Conservation (phyloP, 1,140 invertebrate genomes). For the Bombus superbus region DNA sequence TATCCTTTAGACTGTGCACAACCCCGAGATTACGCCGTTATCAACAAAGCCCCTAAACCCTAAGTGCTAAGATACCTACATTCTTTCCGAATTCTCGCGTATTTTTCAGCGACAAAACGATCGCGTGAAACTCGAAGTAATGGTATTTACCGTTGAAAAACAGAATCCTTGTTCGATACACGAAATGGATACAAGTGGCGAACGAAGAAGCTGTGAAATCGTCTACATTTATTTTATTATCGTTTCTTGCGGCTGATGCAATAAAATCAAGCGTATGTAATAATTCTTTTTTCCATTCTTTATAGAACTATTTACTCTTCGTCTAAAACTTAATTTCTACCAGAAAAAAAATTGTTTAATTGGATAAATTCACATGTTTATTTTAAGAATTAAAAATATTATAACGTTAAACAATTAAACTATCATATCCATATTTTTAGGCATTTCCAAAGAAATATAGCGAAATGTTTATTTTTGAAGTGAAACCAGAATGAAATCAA, state of each 20-base stretch:
- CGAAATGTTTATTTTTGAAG: too few relatives aligned
- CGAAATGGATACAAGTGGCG: neutral
- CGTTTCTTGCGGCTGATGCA: neutral
- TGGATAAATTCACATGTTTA: too few relatives aligned
- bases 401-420: neutral
- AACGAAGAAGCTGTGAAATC: neutral
- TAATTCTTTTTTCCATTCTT: neutral
- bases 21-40: constrained; percentile 11
- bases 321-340: too few relatives aligned
- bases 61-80: neutral
- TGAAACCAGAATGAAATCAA: too few relatives aligned
- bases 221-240: neutral
- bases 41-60: neutral
- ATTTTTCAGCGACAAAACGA: neutral
- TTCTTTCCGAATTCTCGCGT: neutral
- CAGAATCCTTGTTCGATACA: neutral
- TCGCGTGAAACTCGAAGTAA: neutral
- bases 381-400: neutral
- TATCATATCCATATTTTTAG: neutral
- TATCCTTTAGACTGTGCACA: neutral
- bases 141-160: neutral
- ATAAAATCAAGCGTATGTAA: neutral
- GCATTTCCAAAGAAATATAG: neutral
- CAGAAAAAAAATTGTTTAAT: too few relatives aligned
- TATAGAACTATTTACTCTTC: too few relatives aligned